A percentile compares a stretch with the other conserved stretches of the same genome.
phyloP scores from a whole-genome alignment of 2,888 invertebrate species.

The Ecliptopera silaceata region DNA sequence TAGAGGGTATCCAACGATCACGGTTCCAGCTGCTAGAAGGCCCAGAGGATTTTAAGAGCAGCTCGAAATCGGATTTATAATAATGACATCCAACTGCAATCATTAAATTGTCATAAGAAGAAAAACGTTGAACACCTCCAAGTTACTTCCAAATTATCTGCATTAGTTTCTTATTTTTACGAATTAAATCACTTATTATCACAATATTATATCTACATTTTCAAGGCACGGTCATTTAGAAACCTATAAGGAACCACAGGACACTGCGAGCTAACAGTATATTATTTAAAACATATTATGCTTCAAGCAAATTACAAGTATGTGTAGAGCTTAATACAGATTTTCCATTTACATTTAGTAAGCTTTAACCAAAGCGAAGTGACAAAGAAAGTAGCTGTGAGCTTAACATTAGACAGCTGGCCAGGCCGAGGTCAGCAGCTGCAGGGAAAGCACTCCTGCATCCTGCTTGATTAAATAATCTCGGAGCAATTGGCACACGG shows the following conservation, averaged over 20 bases:
- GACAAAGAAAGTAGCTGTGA: neutral
- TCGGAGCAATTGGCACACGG: constrained; percentile 64
- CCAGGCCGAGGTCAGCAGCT: constrained; percentile 60
- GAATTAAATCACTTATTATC: too few relatives aligned
- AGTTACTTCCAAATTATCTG: neutral
- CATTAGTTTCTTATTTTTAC: neutral
- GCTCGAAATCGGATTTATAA: neutral
- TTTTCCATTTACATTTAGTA: too few relatives aligned
- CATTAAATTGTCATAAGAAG: too few relatives aligned
- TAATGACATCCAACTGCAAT: neutral
- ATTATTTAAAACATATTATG: too few relatives aligned
- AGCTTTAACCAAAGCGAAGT: too few relatives aligned
- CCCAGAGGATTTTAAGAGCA: constrained; percentile 14
- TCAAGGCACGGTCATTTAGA: too few relatives aligned
- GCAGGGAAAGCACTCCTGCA: constrained; percentile 60
- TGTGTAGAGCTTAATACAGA: too few relatives aligned
- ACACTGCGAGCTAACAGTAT: too few relatives aligned
- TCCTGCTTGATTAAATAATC: constrained; percentile 70
- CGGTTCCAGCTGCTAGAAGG: constrained; percentile 19
- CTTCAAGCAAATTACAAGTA: too few relatives aligned
- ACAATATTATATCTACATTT: too few relatives aligned
- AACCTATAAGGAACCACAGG: too few relatives aligned
- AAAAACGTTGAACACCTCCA: too few relatives aligned
- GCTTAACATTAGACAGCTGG: constrained; percentile 23
- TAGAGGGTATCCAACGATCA: constrained; percentile 7